Percentiles rank a stretch among this genome's conserved stretches.
Conservation (phyloP, 1,140 invertebrate species). For the Musca vetustissima region DNA sequence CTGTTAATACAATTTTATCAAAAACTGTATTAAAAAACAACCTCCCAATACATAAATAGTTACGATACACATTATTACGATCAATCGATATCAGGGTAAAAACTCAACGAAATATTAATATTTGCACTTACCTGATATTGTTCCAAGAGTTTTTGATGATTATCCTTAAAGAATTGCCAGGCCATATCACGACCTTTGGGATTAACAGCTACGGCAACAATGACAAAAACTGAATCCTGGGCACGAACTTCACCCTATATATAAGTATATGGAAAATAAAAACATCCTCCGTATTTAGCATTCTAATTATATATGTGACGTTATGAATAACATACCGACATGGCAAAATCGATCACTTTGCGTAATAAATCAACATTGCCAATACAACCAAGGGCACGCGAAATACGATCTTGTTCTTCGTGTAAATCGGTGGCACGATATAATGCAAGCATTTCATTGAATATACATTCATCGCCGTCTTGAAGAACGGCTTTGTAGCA, state of each 20-base stretch:
- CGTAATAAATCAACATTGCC: constrained; percentile 70
- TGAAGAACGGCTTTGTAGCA: constrained; percentile 85
- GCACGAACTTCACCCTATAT: constrained; percentile 87
- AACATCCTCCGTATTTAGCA: too few relatives aligned
- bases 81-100: too few relatives aligned
- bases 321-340: constrained; percentile 69
- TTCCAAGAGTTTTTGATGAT: constrained; percentile 73
- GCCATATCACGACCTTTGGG: constrained; percentile 78
- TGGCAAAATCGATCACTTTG: constrained; percentile 83
- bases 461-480: constrained; percentile 70
- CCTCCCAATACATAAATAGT: too few relatives aligned
- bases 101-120: too few relatives aligned
- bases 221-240: constrained; percentile 88
- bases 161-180: constrained; percentile 91
- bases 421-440: constrained; percentile 84
- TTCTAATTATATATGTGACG: too few relatives aligned
- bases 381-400: constrained; percentile 76
- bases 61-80: too few relatives aligned
- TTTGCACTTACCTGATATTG: constrained; percentile 72
- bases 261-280: too few relatives aligned
- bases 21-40: too few relatives aligned
- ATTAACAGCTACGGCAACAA: constrained; percentile 78
- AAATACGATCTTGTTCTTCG: constrained; percentile 91
- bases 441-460: constrained; percentile 77
- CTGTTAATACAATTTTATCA: too few relatives aligned